Conservation (phyloP, 1,140 invertebrate species). For the Bombus superbus region DNA sequence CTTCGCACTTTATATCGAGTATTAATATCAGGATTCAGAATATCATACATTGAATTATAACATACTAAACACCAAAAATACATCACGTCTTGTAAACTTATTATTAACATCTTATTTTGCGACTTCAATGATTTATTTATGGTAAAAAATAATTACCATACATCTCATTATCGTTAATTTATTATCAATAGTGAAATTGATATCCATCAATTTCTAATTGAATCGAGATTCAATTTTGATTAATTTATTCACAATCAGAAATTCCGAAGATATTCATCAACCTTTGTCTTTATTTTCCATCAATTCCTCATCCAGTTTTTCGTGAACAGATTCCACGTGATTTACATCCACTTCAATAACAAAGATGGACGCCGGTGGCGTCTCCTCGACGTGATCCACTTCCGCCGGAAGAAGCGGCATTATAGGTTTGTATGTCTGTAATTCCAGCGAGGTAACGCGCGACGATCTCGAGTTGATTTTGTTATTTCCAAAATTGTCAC, state of each 20-base stretch:
- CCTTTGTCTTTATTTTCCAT: conserved; percentile 35
- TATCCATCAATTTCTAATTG: background rate
- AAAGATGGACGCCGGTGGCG: conserved; percentile 63
- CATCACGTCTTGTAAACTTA: background rate
- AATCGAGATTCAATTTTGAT: background rate
- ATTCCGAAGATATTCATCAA: background rate
- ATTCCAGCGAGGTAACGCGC: conserved; percentile 53
- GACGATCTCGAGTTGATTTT: conserved; percentile 9
- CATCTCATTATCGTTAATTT: background rate
- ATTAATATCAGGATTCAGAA: conserved; percentile 18
- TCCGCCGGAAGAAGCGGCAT: conserved; percentile 44
- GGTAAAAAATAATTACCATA: background rate
- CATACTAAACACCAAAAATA: conserved; percentile 22
- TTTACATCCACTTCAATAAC: conserved; percentile 73
- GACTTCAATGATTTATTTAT: background rate
- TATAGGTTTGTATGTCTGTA: conserved; percentile 59
- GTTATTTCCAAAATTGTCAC: conserved; percentile 11
- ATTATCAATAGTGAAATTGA: background rate
- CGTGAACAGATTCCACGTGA: conserved; percentile 37
- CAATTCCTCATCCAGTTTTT: conserved; percentile 35
- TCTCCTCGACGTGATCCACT: conserved; percentile 41
- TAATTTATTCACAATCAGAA: background rate
- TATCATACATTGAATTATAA: conserved; percentile 29
- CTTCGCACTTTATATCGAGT: background rate
- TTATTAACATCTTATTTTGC: background rate